phyloP scores from a whole-genome alignment of 2,113 vertebrate species.

The Apeltes quadracus region DNA sequence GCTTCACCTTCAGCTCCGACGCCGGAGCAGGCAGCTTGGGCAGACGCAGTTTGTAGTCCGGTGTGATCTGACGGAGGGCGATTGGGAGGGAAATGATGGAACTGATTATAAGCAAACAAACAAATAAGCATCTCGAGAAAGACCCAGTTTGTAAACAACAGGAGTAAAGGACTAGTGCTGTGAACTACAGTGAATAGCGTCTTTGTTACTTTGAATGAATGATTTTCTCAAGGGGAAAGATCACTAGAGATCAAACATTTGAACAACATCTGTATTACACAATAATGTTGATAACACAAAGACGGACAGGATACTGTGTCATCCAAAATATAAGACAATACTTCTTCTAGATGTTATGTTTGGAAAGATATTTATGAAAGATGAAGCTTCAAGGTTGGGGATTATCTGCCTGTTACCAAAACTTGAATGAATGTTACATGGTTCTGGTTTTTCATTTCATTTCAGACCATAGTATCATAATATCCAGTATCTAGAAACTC shows the following conservation, averaged over 20 bases:
- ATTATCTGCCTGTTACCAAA: background rate
- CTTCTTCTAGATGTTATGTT: too few relatives aligned
- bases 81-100: background rate
- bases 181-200: too few relatives aligned
- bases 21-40: conserved; percentile 81
- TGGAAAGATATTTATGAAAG: background rate
- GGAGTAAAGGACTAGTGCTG: too few relatives aligned
- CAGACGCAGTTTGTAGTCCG: conserved; percentile 80
- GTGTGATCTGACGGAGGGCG: conserved; percentile 81
- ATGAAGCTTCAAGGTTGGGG: background rate
- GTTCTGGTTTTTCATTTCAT: background rate
- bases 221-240: too few relatives aligned
- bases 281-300: too few relatives aligned
- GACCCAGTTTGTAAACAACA: too few relatives aligned
- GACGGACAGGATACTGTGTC: too few relatives aligned
- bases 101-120: background rate
- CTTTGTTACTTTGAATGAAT: too few relatives aligned
- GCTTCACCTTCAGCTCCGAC: conserved; percentile 59
- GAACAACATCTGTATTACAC: too few relatives aligned
- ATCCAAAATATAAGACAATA: too few relatives aligned
- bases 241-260: too few relatives aligned
- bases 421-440: background rate
- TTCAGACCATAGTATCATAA: background rate
- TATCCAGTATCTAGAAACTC: background rate
- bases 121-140: background rate